Conservation (phyloP, 35 echinoderm and acorn worm genomes). For the Heliocidaris tuberculata region DNA sequence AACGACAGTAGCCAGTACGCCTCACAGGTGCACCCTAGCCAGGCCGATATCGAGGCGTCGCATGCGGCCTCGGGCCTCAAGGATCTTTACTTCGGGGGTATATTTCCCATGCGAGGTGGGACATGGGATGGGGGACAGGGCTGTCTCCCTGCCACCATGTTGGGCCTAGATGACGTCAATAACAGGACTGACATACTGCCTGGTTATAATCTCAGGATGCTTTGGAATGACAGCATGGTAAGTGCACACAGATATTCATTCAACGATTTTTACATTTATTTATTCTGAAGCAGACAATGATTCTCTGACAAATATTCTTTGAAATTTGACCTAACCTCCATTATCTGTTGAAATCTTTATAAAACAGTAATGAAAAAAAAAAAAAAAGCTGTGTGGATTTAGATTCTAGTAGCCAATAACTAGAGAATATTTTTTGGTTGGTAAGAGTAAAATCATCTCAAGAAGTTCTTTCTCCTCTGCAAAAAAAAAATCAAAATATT, state of each 20-base stretch:
- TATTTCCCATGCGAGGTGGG: conserved; percentile 77
- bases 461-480: no score
- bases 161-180: conserved; percentile 88
- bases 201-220: conserved; percentile 77
- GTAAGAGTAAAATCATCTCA: no score
- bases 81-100: conserved; percentile 77
- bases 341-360: no score
- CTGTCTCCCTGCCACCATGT: conserved; percentile 69
- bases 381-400: no score
- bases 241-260: conserved; percentile 30
- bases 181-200: conserved; percentile 84
- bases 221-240: conserved; percentile 89
- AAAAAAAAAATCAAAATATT: no score
- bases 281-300: neutral
- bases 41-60: neutral
- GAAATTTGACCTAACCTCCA: no score
- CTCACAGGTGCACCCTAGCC: neutral
- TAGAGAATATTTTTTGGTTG: no score
- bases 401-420: no score
- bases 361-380: no score
- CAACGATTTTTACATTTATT: neutral
- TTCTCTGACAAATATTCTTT: no score
- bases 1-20: neutral
- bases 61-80: conserved; percentile 32
- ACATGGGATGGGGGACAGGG: conserved; percentile 90